Conservation (phyloP, 1,140 invertebrate genomes). For the Lucilia sericata region DNA sequence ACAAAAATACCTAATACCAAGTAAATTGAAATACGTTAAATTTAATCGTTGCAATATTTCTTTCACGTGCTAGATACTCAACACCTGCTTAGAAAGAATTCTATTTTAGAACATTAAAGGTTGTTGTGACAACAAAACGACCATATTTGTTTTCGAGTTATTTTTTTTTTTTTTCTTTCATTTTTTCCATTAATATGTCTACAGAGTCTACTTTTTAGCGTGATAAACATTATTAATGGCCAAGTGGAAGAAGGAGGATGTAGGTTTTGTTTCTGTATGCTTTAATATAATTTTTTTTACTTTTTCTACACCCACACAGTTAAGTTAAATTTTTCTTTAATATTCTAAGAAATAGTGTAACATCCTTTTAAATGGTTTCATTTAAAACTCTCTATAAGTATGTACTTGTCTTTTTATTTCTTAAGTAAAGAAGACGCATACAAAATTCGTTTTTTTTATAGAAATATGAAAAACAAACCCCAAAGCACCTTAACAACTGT, state of each 20-base stretch:
- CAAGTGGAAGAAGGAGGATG: too few relatives aligned
- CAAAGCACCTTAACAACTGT: conserved; percentile 34
- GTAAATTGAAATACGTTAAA: too few relatives aligned
- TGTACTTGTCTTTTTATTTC: conserved; percentile 19
- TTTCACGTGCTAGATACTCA: too few relatives aligned
- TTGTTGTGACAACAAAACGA: too few relatives aligned
- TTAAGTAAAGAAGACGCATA: conserved; percentile 2
- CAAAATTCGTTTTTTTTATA: background rate
- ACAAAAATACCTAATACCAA: too few relatives aligned
- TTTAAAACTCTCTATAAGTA: conserved; percentile 23
- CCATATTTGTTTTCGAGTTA: too few relatives aligned
- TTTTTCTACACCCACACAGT: background rate
- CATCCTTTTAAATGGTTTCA: conserved; percentile 28
- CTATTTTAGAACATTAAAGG: too few relatives aligned
- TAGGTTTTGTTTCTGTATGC: too few relatives aligned
- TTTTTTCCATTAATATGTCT: too few relatives aligned
- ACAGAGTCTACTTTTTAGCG: background rate
- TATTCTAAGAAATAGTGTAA: background rate
- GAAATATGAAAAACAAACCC: background rate
- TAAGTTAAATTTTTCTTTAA: background rate
- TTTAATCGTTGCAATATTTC: too few relatives aligned
- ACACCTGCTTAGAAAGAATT: too few relatives aligned
- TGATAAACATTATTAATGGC: background rate
- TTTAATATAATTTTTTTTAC: background rate
- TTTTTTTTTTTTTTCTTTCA: too few relatives aligned